Conservation (phyloP, 2,797 vertebrate genomes). For the Fundulus diaphanus region DNA sequence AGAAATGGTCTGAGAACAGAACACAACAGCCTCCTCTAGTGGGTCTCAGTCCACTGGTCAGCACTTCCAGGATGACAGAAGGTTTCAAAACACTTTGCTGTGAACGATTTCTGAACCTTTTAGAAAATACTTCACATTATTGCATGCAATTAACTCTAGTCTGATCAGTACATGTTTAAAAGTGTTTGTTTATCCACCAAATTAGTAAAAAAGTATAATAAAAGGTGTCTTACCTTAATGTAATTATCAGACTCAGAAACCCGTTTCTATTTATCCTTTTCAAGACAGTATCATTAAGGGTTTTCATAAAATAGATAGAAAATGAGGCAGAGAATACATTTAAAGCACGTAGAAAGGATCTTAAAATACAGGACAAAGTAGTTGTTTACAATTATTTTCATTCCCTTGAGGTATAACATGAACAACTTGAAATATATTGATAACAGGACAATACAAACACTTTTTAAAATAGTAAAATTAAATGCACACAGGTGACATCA, state of each 20-base stretch:
- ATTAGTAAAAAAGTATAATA: background rate
- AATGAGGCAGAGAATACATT: background rate
- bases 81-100: constrained; percentile 8
- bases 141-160: background rate
- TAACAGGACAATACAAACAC: constrained; percentile 22
- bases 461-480: constrained; percentile 22
- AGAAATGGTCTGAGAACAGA: constrained; percentile 9
- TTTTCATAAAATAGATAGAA: background rate
- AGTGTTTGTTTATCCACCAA: background rate
- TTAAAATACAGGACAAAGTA: background rate
- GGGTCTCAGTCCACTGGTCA: constrained; percentile 22
- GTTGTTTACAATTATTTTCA: constrained; percentile 13
- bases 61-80: background rate
- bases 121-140: constrained; percentile 8
- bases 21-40: constrained; percentile 53
- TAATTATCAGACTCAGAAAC: background rate
- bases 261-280: background rate
- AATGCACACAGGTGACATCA: constrained; percentile 15
- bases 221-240: background rate
- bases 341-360: constrained; percentile 15
- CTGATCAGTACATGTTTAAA: background rate
- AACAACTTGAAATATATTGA: constrained; percentile 20
- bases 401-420: constrained; percentile 7
- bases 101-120: constrained; percentile 21
- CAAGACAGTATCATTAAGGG: background rate